Percentiles rank a stretch among this genome's conserved stretches.
phyloP scores from a whole-genome alignment of 2,797 vertebrate species.

The Sebastes variabilis region DNA sequence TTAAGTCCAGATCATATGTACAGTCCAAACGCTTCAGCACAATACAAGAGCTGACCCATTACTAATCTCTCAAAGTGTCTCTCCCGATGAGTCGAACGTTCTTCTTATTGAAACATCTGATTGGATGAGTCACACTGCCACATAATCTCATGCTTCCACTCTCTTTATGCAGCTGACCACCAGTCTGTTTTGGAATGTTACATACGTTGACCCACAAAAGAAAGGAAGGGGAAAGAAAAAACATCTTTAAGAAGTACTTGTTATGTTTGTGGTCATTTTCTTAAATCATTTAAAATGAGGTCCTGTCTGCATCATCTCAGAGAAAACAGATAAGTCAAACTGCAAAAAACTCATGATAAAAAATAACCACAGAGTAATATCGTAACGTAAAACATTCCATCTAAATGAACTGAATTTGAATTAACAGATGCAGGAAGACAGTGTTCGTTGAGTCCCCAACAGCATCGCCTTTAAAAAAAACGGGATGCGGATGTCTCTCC shows the following conservation, averaged over 20 bases:
- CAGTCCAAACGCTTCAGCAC: slow-evolving; percentile 35
- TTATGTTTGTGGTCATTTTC: slow-evolving; percentile 18
- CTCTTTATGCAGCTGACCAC: slow-evolving; percentile 12
- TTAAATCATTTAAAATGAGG: slow-evolving; percentile 10
- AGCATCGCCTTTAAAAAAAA: slow-evolving; percentile 43
- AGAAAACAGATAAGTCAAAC: neutral
- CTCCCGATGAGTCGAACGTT: neutral
- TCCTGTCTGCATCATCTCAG: slow-evolving; percentile 14
- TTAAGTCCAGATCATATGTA: slow-evolving; percentile 43
- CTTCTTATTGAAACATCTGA: slow-evolving; percentile 17
- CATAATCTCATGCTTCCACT: slow-evolving; percentile 26
- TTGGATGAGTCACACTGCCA: neutral
- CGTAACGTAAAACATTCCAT: slow-evolving; percentile 31
- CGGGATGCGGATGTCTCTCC: slow-evolving; percentile 64
- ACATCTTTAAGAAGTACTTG: slow-evolving; percentile 3
- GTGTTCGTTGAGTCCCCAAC: slow-evolving; percentile 53
- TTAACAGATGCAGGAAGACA: slow-evolving; percentile 69
- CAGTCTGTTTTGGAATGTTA: slow-evolving; percentile 72
- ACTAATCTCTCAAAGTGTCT: slow-evolving; percentile 8
- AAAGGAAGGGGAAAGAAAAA: neutral
- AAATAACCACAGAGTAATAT: slow-evolving; percentile 22
- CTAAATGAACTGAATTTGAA: slow-evolving; percentile 29
- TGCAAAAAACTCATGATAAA: slow-evolving; percentile 11
- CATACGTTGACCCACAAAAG: slow-evolving; percentile 28
- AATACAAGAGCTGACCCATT: neutral